phyloP scores from a whole-genome alignment of 1,140 invertebrate species.

The Mycetomoellerius zeteki region DNA sequence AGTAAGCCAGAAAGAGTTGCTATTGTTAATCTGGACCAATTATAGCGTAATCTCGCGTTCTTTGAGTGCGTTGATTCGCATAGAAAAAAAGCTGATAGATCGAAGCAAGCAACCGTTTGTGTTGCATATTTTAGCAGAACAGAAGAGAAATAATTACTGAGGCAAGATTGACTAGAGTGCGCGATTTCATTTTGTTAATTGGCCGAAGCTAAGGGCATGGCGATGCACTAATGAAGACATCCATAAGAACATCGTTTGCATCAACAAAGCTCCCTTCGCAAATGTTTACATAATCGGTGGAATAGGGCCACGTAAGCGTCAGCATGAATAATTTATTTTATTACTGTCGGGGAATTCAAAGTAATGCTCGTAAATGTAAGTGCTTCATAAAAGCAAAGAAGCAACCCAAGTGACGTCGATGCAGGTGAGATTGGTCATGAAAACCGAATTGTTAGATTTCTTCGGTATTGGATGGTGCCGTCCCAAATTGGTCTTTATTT shows the following conservation, averaged over 20 bases:
- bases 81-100: background rate
- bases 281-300: constrained; percentile 54
- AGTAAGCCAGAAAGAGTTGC: background rate
- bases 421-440: constrained; percentile 31
- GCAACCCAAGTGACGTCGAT: constrained; percentile 5
- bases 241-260: constrained; percentile 8
- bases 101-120: background rate
- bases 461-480: background rate
- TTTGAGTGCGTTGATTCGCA: constrained; percentile 23
- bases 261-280: constrained; percentile 13
- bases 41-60: constrained; percentile 35
- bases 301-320: constrained; percentile 14
- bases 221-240: constrained; percentile 34
- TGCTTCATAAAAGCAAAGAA: constrained; percentile 44
- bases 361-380: constrained; percentile 45
- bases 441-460: constrained; percentile 32
- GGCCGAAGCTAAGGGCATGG: constrained; percentile 1
- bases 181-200: constrained; percentile 35
- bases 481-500: background rate
- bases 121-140: constrained; percentile 7
- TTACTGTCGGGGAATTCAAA: constrained; percentile 22
- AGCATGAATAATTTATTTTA: constrained; percentile 63
- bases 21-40: constrained; percentile 46
- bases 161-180: background rate
- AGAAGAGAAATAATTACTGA: constrained; percentile 7